phyloP scores from a whole-genome alignment of 2,888 invertebrate genomes.

The Dysmachus trigonus region DNA sequence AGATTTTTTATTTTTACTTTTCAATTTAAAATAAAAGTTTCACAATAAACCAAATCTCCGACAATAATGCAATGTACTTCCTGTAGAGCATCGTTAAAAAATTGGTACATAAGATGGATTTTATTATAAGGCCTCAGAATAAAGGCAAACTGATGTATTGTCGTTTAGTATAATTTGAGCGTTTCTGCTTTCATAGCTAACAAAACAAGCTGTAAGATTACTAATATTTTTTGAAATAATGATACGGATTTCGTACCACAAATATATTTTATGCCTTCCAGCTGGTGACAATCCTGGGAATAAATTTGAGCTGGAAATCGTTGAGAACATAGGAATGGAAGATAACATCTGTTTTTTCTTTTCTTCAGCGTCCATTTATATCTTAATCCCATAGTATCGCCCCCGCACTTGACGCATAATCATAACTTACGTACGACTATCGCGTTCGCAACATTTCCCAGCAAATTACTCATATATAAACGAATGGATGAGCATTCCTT shows the following conservation, averaged over 20 bases:
- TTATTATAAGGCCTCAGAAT: neutral
- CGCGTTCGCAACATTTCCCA: neutral
- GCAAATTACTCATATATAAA: neutral
- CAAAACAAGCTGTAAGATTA: neutral
- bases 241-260: neutral
- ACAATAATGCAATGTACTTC: neutral
- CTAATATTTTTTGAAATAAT: neutral
- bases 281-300: neutral
- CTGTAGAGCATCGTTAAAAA: neutral
- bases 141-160: neutral
- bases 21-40: no score
- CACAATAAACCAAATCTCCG: neutral
- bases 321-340: neutral
- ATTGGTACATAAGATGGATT: neutral
- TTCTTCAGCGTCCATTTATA: neutral
- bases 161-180: no score
- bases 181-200: neutral
- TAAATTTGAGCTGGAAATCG: neutral
- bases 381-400: neutral
- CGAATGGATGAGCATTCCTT: neutral
- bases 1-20: no score
- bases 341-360: neutral
- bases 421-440: neutral
- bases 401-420: neutral
- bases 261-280: neutral